Evolutionary conservation across 2,113 vertebrate species (phyloP).

Genomic region (Saccopteryx bilineata): DNA sequence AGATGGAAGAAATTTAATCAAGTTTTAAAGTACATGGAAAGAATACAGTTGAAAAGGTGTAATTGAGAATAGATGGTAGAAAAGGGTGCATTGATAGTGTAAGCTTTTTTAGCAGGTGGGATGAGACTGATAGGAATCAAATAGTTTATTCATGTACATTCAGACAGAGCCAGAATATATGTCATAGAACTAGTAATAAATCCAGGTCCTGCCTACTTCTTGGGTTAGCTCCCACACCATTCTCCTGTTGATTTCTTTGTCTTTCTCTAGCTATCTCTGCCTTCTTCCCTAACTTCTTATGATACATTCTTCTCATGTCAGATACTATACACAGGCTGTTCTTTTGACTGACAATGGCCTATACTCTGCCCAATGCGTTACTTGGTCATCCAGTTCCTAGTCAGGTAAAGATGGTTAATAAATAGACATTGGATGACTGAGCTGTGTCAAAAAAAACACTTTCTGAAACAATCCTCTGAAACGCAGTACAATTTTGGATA

Average conservation of each 20-base stretch:
- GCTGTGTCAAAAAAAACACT: conserved; percentile 14
- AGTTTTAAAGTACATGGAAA: neutral
- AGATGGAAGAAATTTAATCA: neutral
- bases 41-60: neutral
- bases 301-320: neutral
- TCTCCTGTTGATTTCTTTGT: neutral
- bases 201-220: neutral
- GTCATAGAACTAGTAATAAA: neutral
- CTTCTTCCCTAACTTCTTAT: neutral
- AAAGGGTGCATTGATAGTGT: accelerated
- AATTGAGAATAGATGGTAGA: neutral
- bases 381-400: neutral
- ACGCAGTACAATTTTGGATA: neutral
- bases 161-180: neutral
- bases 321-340: neutral
- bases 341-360: neutral
- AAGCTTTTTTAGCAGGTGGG: neutral
- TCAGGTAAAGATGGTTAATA: neutral
- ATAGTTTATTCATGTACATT: neutral
- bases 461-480: neutral
- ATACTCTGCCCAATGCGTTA: neutral
- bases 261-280: neutral
- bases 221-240: too few species aligned
- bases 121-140: neutral
- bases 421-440: neutral